Evolutionary conservation across 2,888 invertebrate genomes (phyloP), one percentile per base, ranked within the genome.

Genomic region (Tenthredo mesomela): DNA sequence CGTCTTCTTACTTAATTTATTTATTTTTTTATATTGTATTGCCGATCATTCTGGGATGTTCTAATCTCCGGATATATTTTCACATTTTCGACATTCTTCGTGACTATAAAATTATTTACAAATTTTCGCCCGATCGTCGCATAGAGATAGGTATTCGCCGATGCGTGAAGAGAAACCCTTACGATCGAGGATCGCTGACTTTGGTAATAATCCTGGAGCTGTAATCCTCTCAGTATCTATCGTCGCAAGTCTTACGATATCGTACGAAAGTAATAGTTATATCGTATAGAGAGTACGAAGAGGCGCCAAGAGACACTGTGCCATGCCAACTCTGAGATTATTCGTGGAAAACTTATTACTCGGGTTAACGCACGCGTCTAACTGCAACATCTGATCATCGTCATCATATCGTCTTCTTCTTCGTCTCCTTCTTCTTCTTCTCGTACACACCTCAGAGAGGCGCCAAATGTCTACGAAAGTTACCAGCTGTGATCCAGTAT

Each of bases 361-460:
- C 61, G 84, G 84, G 78, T 84, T 67, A 80, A 84, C 65, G 84
- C 84, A 67, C 84, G 71, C 71, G 65, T 84, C 84, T 80, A 67
- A 75, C 77, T 77, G 78, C 67, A 77, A 77, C 58, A 84, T 84
- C 73, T 37, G 61, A 80, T 33, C 29, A 77, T 50, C 73, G 10
- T 73, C 29, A 21, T 75, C 75, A 43, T 75, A 43, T 75, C 25
- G 18, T 75, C 29, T 15, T 29, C 29, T 29, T 61, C n/a, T 37
- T 58, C 40, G 2, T 40, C 29, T 29, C 2, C 37, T 61, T 43
- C 37, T 61, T 37, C 58, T 80, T 58, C n/a, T 37, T 58, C 0
- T 78, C 37, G 37, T 37, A 37, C 37, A 10, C 58, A 15, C 61
- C 37, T 80, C 10, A 37, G 61, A 5, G 37, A 80, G 80, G 58